Evolutionary conservation across 2,888 invertebrate genomes (phyloP), one percentile per base, ranked within the genome.

Genomic region (Diogma glabrata): DNA sequence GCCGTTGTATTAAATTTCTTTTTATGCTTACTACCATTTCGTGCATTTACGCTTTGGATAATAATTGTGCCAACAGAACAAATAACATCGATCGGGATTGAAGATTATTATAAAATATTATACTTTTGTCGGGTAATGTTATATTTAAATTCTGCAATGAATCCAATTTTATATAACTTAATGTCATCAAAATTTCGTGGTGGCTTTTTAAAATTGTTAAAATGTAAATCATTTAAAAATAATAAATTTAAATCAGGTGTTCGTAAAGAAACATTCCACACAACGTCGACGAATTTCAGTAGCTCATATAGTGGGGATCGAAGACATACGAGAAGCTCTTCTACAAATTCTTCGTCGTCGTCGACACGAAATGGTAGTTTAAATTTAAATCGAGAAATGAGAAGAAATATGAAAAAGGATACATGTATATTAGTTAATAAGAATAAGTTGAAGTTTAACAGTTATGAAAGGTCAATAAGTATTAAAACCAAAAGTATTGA

Each of bases 1-100:
- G 87, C 90, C 0, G 92, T 93, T 0, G 91, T 93, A 0, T 66
- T 90, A 23, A 87, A 89, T 48, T 95, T 94, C 71, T 94, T 95
- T 68, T 71, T 92, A 50, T 93, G 92, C 63, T 75, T 94, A 40
- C 70, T 94, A 53, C 94, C 94, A 1, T 91, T 93, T 67, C 81
- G 90, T 56, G 87, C 91, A 3, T 75, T 94, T 43, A 90, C 86
- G 1, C 71, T 94, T 45, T 92, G 89, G 87, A 83, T 90, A 53
- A 85, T 93, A 51, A 76, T 86, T 53, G 83, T 82, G 45, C 83
- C 87, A 24, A 75, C 79, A 1, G 82, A 84, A 61, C 77, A 78
- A 64, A 73, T 79, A 65, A 71, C 73, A 65, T 69, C 78, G 47
- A 74, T 90, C 61, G 88, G 90, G 54, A 73, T 87, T 63, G 87